Evolutionary conservation across 2,888 invertebrate species (phyloP), one percentile per base, ranked within the genome.

Genomic region (Hirtodrosophila trivittata): DNA sequence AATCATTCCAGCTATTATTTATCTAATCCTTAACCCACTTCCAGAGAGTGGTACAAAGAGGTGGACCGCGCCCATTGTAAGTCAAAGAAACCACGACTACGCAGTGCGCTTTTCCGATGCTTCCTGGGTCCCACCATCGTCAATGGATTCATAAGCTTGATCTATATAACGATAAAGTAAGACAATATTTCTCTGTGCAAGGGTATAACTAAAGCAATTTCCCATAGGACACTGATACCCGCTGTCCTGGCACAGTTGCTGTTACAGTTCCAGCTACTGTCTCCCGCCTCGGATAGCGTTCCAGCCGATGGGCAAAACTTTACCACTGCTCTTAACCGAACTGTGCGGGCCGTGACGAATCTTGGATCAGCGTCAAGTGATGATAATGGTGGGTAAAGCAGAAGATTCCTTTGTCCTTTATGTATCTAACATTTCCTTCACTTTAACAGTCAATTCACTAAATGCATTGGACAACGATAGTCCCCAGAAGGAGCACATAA

Each of bases 81-180:
- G 69, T 92, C 92, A 8, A 92, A 92, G 73, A 92, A 92, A 75
- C 94, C 95, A 3, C 93, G 93, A 16, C 91, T 95, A 8, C 91
- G 94, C 21, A 93, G 92, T 64, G 94, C 94, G 8, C 92, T 95
- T 86, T 91, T 93, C 59, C 92, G 92, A 66, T 93, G 94, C 21
- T 95, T 95, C 89, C 93, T 94, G 93, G 92, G 93, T 78, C 93
- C 94, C 78, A 94, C 94, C 78, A 91, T 94, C 51, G 91, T 94
- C 71, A 95, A 94, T 86, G 92, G 94, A 49, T 76, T 94, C 63
- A 92, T 94, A 89, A 92, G 93, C 65, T 86, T 94, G n/a, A 66
- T 88, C 28, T 90, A 89, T 45, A 89, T 89, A 32, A 52, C 87
- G 4, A 75, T 90, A n/a, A 91, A 90, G 91, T 91, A 69, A 73